Percentiles rank a stretch among this genome's conserved stretches.
Conservation (phyloP, 35 echinoderm and acorn worm species). For the Apostichopus californicus region DNA sequence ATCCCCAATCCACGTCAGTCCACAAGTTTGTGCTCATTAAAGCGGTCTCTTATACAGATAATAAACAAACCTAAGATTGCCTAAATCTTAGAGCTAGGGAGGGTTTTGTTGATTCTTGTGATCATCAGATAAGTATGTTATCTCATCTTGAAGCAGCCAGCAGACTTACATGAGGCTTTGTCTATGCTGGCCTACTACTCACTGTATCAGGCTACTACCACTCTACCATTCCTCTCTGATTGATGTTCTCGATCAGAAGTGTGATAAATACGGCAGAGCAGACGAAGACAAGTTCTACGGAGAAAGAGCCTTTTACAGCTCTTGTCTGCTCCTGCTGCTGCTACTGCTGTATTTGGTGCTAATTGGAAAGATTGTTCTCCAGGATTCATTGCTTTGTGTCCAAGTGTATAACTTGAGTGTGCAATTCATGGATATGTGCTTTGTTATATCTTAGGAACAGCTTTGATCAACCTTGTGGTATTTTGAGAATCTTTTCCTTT, state of each 20-base stretch:
- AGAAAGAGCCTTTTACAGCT: constrained; percentile 5
- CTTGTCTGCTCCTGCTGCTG: background rate
- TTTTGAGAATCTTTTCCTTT: background rate
- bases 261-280: background rate
- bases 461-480: background rate
- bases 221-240: background rate
- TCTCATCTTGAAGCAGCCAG: background rate
- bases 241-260: background rate
- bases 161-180: background rate
- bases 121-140: background rate
- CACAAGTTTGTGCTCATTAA: background rate
- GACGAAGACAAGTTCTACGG: too few relatives aligned
- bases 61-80: background rate
- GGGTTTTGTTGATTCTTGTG: background rate
- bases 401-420: background rate
- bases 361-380: background rate
- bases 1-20: background rate
- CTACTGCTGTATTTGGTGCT: background rate
- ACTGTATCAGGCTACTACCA: background rate
- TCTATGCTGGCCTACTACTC: background rate
- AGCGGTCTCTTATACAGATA: background rate
- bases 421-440: background rate
- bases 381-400: background rate
- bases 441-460: background rate
- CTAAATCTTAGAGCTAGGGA: background rate